A percentile compares a stretch with the other conserved stretches of the same genome.
These are phyloP conservation scores for Neodontobutis hainanensis DNA, from an alignment of 2,113 vertebrate genomes.

Conservation along the genomic window DNA sequence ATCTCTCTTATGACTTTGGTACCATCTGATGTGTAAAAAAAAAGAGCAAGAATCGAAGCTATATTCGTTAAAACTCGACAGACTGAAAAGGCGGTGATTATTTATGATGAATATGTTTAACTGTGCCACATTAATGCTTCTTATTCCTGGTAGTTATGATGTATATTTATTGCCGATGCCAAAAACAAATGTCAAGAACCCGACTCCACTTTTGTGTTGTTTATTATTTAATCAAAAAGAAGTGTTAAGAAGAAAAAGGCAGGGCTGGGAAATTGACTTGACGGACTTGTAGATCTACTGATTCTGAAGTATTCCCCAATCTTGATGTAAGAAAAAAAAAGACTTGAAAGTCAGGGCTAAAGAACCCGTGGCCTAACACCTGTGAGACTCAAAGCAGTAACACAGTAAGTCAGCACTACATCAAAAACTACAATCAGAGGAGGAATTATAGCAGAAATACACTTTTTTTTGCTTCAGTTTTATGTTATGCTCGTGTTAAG, in stretches of 20 bases:
- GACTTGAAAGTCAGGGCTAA: too few relatives aligned
- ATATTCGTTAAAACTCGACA: neutral
- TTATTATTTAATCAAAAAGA: constrained; percentile 33
- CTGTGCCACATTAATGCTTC: constrained; percentile 80
- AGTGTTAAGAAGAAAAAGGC: constrained; percentile 70
- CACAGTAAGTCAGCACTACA: too few relatives aligned
- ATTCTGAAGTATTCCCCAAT: constrained; percentile 39
- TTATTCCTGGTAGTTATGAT: constrained; percentile 36
- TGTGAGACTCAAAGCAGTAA: neutral
- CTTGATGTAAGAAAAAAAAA: too few relatives aligned
- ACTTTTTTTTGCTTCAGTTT: too few relatives aligned
- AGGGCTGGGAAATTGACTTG: constrained; percentile 50
- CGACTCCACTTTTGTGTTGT: constrained; percentile 38
- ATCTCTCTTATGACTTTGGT: constrained; percentile 58
- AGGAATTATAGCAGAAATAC: too few relatives aligned
- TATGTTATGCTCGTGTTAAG: too few relatives aligned
- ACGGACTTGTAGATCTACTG: constrained; percentile 15
- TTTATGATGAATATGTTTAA: constrained; percentile 55
- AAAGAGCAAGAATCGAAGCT: neutral
- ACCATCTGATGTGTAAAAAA: constrained; percentile 44
- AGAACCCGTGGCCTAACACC: neutral
- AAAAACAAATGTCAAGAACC: constrained; percentile 73
- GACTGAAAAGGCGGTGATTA: constrained; percentile 23
- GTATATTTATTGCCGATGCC: constrained; percentile 82
- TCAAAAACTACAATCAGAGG: too few relatives aligned